Conservation (phyloP, 1,140 invertebrate genomes). For the Drosophila paulistorum region DNA sequence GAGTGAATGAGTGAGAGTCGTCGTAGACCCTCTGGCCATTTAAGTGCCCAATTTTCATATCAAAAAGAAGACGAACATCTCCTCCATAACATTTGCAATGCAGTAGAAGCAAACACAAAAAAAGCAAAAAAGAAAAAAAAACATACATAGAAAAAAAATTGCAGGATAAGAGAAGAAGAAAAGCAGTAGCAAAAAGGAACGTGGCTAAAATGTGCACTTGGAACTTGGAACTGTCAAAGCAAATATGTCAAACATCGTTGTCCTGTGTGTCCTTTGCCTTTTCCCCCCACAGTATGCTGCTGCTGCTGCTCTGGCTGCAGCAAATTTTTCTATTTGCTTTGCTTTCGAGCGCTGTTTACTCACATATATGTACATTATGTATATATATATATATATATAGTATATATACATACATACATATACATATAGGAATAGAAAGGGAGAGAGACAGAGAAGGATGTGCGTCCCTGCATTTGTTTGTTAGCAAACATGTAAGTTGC, state of each 20-base stretch:
- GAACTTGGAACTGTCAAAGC: conserved; percentile 81
- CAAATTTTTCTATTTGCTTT: conserved; percentile 79
- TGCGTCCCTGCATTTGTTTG: conserved; percentile 72
- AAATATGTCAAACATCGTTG: conserved; percentile 78
- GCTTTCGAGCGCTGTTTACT: conserved; percentile 76
- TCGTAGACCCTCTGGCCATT: conserved; percentile 58
- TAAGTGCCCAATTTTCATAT: conserved; percentile 73
- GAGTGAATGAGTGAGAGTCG: neutral
- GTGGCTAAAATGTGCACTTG: conserved; percentile 70
- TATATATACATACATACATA: conserved; percentile 40
- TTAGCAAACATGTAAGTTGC: conserved; percentile 81
- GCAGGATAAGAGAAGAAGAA: neutral
- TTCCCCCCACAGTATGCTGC: neutral
- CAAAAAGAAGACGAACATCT: conserved; percentile 35
- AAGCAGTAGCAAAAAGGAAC: conserved; percentile 36
- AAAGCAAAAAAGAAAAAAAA: conserved; percentile 23
- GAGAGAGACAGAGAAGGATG: conserved; percentile 4
- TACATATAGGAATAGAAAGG: neutral
- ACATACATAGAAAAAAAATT: neutral
- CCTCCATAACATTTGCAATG: conserved; percentile 21
- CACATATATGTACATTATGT: conserved; percentile 44
- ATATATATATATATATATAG: conserved; percentile 23
- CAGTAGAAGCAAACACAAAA: conserved; percentile 48
- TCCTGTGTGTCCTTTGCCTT: conserved; percentile 54
- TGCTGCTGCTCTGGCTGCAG: conserved; percentile 39